A percentile compares a stretch with the other conserved stretches of the same genome.
Evolutionary conservation across 92 coral and sea anemone species (phyloP).

Genomic region (Micromussa lordhowensis): DNA sequence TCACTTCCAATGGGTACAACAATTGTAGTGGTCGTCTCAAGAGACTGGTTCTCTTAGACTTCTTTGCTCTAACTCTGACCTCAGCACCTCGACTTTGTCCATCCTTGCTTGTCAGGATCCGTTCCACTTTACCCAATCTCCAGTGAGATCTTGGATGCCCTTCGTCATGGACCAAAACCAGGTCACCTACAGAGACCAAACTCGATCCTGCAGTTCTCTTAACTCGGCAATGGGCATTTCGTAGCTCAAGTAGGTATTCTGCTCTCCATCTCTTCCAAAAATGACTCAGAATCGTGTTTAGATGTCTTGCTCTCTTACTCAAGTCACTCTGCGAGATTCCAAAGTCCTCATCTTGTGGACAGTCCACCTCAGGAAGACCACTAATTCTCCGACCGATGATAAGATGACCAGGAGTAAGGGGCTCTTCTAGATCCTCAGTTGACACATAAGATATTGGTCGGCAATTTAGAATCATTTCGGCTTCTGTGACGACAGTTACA

Average conservation of each 20-base stretch:
- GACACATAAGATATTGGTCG: constrained; percentile 31
- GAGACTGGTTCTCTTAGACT: background rate
- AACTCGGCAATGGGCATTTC: too few relatives aligned
- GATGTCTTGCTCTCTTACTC: too few relatives aligned
- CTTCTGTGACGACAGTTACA: too few relatives aligned
- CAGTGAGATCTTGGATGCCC: constrained; percentile 36
- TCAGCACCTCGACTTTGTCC: constrained; percentile 42
- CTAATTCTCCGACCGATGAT: constrained; percentile 11
- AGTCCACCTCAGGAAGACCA: constrained; percentile 8
- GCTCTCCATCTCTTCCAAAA: too few relatives aligned
- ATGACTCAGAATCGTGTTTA: background rate
- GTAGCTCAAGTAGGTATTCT: too few relatives aligned
- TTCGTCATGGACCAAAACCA: constrained; percentile 49
- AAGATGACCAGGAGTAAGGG: constrained; percentile 39
- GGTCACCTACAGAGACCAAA: constrained; percentile 24
- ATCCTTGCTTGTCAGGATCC: background rate
- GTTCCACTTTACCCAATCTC: constrained; percentile 39
- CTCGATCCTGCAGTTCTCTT: background rate
- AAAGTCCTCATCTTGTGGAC: constrained; percentile 9
- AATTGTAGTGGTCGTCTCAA: constrained; percentile 40
- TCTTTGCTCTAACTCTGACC: constrained; percentile 26
- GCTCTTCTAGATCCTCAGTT: constrained; percentile 41
- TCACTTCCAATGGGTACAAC: too few relatives aligned
- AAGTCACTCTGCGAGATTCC: background rate
- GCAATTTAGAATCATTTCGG: too few relatives aligned